Base-by-base conservation (phyloP, 2,888 invertebrate species). In the Aplocera efformata region DNA sequence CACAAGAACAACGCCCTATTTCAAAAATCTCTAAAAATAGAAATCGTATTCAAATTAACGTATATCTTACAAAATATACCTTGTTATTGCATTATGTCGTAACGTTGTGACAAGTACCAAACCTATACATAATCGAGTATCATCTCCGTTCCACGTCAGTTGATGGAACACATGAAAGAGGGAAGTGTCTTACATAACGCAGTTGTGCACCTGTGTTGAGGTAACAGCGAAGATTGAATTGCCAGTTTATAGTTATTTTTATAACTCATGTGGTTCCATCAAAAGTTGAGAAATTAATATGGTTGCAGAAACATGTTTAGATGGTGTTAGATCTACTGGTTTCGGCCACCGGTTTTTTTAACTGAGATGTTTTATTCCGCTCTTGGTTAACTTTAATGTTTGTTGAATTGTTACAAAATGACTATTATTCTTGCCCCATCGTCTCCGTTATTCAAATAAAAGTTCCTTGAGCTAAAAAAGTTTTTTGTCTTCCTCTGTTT, bases 121-220 rank as follows among this genome's bases (percentile, higher is more conserved):
- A 28, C 37, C 10, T 33, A 40, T 17, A 2, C 13, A 17, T 17
- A 17, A 2, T 17, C 5, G 13, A 5, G 13, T 17, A 42, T 41
- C 41, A 32, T 35, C 42, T 31, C 8, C 21, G 39, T 40, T 48
- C 48, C 32, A 43, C 38, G 24, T 34, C 37, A 32, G 41, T 48
- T 44, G 47, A 45, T 45, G 35, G 35, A 42, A 38, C 38, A 40
- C 46, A 35, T 46, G 42, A 40, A 39, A 40, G 32, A 31, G 40
- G 44, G 40, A 47, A 44, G 42, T 49, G 37, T 13, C 30, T 45
- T 40, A 40, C 26, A 11, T 11, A 30, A n/a, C 9, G 13, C n/a
- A 22, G 22, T 20, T 6, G 22, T 6, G 7, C n/a, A 1, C 5
- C 2, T 17, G 13, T 17, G 13, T 17, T 22, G 22, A 22, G 22